These are phyloP conservation scores for Oriolus oriolus DNA, from an alignment of 2,113 vertebrate genomes.

Conservation along the genomic window DNA sequence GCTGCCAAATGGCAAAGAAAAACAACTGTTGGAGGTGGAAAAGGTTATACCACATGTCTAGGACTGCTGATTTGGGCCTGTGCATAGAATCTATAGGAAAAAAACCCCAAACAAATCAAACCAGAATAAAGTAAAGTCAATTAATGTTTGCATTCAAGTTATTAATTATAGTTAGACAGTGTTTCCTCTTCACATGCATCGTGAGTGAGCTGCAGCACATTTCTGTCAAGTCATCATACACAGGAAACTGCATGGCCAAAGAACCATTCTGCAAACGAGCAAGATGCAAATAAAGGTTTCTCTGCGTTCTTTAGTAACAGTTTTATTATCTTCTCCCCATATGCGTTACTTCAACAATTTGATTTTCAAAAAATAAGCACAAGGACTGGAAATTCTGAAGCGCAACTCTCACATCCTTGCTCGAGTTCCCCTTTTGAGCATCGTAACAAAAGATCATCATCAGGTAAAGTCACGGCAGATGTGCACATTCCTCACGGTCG, in stretches of 20 bases:
- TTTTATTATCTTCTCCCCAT: neutral
- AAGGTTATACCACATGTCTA: neutral
- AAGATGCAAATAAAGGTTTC: neutral
- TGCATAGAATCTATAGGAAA: neutral
- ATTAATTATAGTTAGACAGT: neutral
- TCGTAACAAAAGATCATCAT: neutral
- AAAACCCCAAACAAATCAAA: neutral
- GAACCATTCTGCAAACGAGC: neutral
- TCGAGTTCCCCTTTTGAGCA: neutral
- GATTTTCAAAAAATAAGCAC: neutral
- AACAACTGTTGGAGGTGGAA: neutral
- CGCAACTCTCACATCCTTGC: rapidly evolving
- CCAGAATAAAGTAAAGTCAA: neutral
- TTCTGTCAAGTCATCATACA: neutral
- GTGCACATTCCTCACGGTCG: neutral
- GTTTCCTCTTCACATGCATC: neutral
- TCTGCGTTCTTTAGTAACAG: neutral
- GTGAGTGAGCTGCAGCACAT: neutral
- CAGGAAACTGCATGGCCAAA: neutral
- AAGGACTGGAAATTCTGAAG: neutral
- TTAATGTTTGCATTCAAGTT: neutral
- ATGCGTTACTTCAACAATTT: neutral
- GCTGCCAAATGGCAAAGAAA: neutral
- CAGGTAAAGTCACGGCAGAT: neutral
- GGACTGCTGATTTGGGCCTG: neutral